Conservation (phyloP, 1,140 invertebrate genomes). For the Lasaia peninsularis region DNA sequence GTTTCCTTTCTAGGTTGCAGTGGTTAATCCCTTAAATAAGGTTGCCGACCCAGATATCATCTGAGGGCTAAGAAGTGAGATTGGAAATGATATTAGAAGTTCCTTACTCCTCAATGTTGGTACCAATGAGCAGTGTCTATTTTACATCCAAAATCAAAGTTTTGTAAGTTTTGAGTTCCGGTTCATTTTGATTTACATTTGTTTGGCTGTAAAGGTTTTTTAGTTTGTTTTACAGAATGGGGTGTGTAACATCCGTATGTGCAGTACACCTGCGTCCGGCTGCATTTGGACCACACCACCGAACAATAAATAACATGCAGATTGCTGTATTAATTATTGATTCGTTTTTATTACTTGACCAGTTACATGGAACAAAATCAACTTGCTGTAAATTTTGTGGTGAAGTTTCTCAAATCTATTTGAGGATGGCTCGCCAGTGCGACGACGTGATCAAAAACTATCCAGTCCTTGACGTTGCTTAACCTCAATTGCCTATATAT, state of each 20-base stretch:
- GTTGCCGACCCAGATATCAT: too few relatives aligned
- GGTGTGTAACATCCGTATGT: slow-evolving; percentile 49
- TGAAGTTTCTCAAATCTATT: too few relatives aligned
- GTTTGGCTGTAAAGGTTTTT: slow-evolving; percentile 23
- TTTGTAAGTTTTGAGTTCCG: not conserved
- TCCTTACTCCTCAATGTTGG: too few relatives aligned
- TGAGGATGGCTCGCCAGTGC: too few relatives aligned
- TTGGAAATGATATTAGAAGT: too few relatives aligned
- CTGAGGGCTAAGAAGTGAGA: too few relatives aligned
- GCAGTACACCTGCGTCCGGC: slow-evolving; percentile 65
- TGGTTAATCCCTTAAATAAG: too few relatives aligned
- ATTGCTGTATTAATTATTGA: slow-evolving; percentile 50
- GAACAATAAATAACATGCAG: slow-evolving; percentile 55
- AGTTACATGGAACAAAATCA: too few relatives aligned
- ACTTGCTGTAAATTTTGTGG: slow-evolving; percentile 6
- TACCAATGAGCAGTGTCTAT: not conserved
- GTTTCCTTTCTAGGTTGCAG: too few relatives aligned
- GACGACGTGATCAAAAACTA: too few relatives aligned
- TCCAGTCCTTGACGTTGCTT: too few relatives aligned
- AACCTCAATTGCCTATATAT: too few relatives aligned
- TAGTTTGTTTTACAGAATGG: slow-evolving; percentile 45
- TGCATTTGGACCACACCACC: slow-evolving; percentile 36
- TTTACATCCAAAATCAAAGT: not conserved
- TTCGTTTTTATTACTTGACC: not conserved
- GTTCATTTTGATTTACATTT: slow-evolving; percentile 34